Evolutionary conservation across 2,797 vertebrate species (phyloP), one percentile per base, ranked within the genome.

Genomic region (Acipenser transmontanus): DNA sequence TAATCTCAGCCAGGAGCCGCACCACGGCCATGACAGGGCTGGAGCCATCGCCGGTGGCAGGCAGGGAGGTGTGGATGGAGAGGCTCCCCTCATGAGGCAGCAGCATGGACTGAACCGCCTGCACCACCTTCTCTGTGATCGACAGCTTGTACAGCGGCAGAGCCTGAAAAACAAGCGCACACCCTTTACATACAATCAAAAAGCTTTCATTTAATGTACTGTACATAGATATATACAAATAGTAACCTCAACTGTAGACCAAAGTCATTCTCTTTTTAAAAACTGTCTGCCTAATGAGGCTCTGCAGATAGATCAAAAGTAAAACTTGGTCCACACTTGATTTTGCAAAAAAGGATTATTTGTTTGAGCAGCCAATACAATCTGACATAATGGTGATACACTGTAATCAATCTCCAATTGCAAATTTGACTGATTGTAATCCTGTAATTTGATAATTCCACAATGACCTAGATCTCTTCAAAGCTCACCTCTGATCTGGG

Each of bases 91-190:
- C 96, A 82, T 98, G 97, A 87, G 97, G 97, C 71, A 99, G 91
- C 82, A 99, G 91, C 96, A 99, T 97, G 81, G 96, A 98, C 90
- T 99, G 97, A 83, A 99, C 96, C 52, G 97, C 97, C 84, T 98
- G 97, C 69, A 99, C 96, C 70, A 98, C 95, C 88, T 98, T 98
- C 86, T 99, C 95, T 77, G 97, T 99, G 87, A 99, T 98, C 76
- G 97, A 98, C 75, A 99, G 92, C 89, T 98, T 99, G 76, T 98
- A 96, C 70, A 99, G 93, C 65, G 97, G 97, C 74, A 99, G 89
- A 72, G 97, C 97, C 97, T 92, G 75, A 7, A 48, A 13, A 34
- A 34, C 47, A 11, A 59, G n/a, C 52, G 74, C 12, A 63, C 8
- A 47, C 7, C 9, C 56, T 59, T 59, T n/a, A 14, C 2, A 14